Conservation (phyloP, 2,797 vertebrate genomes). For the Cossypha polioptera region DNA sequence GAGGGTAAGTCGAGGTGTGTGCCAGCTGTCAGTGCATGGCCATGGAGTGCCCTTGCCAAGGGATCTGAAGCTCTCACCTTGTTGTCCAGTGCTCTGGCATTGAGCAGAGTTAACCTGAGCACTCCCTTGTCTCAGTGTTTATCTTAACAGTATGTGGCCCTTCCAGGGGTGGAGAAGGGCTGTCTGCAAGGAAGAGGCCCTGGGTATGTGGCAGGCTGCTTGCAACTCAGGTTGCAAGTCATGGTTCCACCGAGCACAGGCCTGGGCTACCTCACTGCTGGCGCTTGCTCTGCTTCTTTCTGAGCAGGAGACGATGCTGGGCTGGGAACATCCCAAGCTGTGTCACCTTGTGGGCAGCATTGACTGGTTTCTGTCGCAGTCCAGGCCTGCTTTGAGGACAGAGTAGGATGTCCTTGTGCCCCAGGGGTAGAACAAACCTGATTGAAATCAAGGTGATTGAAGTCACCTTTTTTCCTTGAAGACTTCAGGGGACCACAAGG, state of each 20-base stretch:
- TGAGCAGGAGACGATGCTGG: background rate
- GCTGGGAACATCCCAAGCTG: background rate
- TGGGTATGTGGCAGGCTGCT: background rate
- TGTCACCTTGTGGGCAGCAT: background rate
- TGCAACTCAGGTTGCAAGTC: background rate
- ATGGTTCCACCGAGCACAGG: background rate
- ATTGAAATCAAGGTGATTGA: background rate
- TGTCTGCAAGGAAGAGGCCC: background rate
- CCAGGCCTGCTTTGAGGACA: background rate
- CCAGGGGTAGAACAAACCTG: background rate
- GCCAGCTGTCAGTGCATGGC: background rate
- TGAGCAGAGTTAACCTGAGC: background rate
- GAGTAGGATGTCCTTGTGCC: rapidly evolving
- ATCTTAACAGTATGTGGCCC: background rate
- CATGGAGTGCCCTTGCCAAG: background rate
- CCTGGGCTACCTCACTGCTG: rapidly evolving
- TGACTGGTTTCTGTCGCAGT: background rate
- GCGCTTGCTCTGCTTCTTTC: background rate
- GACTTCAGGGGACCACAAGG: background rate
- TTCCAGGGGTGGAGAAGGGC: background rate
- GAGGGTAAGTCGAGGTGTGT: constrained; percentile 51
- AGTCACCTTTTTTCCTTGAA: background rate
- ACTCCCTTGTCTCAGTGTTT: background rate
- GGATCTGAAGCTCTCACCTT: background rate
- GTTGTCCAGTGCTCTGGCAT: background rate